Evolutionary conservation across 2,888 invertebrate species (phyloP), one percentile per base, ranked within the genome.

Genomic region (Apomyelois bistriatella): DNA sequence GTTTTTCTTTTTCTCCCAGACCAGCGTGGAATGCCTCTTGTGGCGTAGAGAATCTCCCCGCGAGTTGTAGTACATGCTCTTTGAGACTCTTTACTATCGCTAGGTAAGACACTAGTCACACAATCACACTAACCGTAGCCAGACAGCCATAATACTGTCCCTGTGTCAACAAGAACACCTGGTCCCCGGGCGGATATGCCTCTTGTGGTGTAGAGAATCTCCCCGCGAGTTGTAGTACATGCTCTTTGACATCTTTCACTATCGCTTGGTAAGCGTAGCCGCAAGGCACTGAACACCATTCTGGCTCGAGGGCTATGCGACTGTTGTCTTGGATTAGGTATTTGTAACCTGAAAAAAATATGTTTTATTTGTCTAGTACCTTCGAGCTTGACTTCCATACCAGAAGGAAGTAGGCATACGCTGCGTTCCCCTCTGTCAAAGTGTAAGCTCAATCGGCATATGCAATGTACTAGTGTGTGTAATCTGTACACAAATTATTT

Each of bases 141-240:
- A 93, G 89, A 46, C 93, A 92, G 0, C 97, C 98, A 74, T 97
- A 97, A 79, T 95, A 94, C 5, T 94, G 95, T 60, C 94, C 93
- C 6, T 93, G 94, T 0, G 98, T 91, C 79, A 96, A 93, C 30
- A 91, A 61, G 76, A 97, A 98, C 63, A 96, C 94, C 1, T 72
- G 69, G 50, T 93, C 92, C 0, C 93, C 94, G 0, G 90, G 78
- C 0, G 94, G 93, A 71, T 95, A 98, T 0, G 96, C 91, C 54
- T 68, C 82, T 52, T 74, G 73, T 6, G 82, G 79, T 7, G 85
- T 74, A 42, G 69, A 68, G 66, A 66, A 82, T 48, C 61, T 58
- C 15, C 68, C 69, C 0, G 73, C 63, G 16, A 72, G 73, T 15
- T 66, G 64, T 1, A 69, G 53, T 1, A 74, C 59, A 58, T 73